phyloP scores from a whole-genome alignment of 2,797 vertebrate genomes.

The Otolemur crassicaudatus region DNA sequence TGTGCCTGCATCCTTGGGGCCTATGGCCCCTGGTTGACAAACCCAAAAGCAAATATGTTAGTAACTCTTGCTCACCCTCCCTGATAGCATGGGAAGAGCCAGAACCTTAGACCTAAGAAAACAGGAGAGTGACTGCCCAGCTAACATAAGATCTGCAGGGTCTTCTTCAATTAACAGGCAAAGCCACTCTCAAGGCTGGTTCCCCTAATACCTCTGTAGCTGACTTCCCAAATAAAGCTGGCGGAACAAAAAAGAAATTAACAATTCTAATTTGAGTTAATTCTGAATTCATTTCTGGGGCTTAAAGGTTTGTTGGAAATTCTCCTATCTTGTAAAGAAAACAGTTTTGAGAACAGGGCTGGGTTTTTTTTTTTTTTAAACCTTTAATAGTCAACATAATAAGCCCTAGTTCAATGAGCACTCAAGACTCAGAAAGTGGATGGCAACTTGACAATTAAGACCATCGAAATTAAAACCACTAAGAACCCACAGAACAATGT shows the following conservation, averaged over 20 bases:
- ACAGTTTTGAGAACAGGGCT: background rate
- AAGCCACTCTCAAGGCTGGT: background rate
- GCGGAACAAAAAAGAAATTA: background rate
- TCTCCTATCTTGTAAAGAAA: background rate
- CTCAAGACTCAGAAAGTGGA: background rate
- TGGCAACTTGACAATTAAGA: background rate
- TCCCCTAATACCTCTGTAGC: background rate
- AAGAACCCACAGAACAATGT: too few relatives aligned
- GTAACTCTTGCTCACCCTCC: background rate
- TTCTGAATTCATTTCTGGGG: background rate
- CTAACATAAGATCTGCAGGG: background rate
- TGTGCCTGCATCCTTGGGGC: background rate
- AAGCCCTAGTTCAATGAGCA: background rate
- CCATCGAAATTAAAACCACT: background rate
- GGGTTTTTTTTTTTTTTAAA: background rate
- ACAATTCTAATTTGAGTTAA: background rate
- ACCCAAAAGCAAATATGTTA: background rate
- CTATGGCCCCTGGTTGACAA: background rate
- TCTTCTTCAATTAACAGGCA: background rate
- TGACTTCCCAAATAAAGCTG: background rate
- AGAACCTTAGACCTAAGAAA: background rate
- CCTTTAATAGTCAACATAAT: background rate
- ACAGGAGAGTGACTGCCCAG: background rate
- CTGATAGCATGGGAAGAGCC: background rate
- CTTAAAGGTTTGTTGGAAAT: conserved; percentile 18